Conservation (phyloP, 2,797 vertebrate genomes). For the Scolopax bukidnonensis region DNA sequence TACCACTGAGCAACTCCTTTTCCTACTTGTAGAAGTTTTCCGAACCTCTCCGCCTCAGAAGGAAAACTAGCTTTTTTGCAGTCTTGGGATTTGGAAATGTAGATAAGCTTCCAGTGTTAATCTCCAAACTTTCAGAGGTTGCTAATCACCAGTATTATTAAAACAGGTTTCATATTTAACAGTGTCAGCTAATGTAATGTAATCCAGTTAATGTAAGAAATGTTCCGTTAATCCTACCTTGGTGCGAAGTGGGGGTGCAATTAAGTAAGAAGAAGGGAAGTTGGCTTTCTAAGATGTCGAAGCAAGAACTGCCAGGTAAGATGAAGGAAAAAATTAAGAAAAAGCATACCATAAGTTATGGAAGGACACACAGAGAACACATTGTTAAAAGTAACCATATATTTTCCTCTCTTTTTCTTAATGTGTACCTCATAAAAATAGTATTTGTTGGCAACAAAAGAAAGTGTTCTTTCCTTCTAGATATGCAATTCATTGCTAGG, state of each 20-base stretch:
- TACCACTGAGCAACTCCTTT: not conserved
- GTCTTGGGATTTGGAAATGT: conserved; percentile 26
- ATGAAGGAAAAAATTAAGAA: not conserved
- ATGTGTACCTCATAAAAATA: conserved; percentile 51
- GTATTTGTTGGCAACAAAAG: conserved; percentile 56
- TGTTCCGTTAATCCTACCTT: not conserved
- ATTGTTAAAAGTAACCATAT: conserved; percentile 2
- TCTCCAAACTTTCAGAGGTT: conserved; percentile 26
- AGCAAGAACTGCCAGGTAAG: conserved; percentile 4
- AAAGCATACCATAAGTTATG: not conserved
- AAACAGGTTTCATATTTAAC: conserved; percentile 28
- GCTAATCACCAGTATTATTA: conserved; percentile 17
- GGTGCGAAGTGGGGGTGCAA: not conserved
- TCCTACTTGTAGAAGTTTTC: not conserved
- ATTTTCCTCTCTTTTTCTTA: conserved; percentile 59
- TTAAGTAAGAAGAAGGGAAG: not conserved
- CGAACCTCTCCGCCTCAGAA: not conserved
- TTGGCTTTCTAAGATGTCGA: not conserved
- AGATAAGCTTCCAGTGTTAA: conserved; percentile 33
- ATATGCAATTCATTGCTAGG: conserved; percentile 40
- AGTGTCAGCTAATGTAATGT: conserved; percentile 47
- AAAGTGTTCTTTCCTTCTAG: conserved; percentile 51
- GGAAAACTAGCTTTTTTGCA: not conserved
- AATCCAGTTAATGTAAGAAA: conserved; percentile 47
- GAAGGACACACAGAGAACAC: conserved; percentile 1